phyloP scores from a whole-genome alignment of 1,140 invertebrate species.

The Eriocheir sinensis region DNA sequence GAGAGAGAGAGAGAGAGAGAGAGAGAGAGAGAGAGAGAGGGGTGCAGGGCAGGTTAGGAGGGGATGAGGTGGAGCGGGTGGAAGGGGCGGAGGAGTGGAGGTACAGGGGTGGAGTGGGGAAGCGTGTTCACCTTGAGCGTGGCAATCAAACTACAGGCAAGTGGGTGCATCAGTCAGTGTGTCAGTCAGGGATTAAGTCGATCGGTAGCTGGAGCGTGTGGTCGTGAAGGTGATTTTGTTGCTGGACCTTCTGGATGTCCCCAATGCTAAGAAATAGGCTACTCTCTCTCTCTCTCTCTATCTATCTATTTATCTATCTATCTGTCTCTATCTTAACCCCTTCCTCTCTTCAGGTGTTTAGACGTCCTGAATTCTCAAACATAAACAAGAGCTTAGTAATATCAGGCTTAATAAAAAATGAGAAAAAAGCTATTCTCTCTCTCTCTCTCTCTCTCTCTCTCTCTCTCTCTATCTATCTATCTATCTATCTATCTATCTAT shows the following conservation, averaged over 20 bases:
- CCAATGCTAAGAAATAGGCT: too few species aligned
- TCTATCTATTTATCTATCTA: background rate
- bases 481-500: too few species aligned
- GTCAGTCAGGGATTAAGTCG: background rate
- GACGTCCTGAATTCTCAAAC: conserved; percentile 27
- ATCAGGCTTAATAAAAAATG: too few species aligned
- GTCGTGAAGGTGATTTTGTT: too few species aligned
- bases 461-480: too few species aligned
- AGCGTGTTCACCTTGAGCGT: conserved; percentile 37
- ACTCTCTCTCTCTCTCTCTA: background rate
- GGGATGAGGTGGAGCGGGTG: background rate
- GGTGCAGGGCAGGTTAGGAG: background rate
- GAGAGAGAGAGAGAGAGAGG: too few species aligned
- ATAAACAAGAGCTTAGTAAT: too few species aligned
- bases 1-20: background rate
- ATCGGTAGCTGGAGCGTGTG: background rate
- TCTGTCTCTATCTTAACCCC: background rate
- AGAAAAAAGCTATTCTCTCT: too few species aligned
- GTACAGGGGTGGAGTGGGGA: background rate
- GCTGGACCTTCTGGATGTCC: too few species aligned
- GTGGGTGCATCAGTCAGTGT: background rate
- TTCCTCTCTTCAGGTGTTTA: background rate
- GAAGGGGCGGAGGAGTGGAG: background rate
- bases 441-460: too few species aligned
- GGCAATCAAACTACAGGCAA: background rate